These are phyloP conservation scores for Tachina grossa DNA, from an alignment of 2,888 invertebrate species.

Conservation along the genomic window DNA sequence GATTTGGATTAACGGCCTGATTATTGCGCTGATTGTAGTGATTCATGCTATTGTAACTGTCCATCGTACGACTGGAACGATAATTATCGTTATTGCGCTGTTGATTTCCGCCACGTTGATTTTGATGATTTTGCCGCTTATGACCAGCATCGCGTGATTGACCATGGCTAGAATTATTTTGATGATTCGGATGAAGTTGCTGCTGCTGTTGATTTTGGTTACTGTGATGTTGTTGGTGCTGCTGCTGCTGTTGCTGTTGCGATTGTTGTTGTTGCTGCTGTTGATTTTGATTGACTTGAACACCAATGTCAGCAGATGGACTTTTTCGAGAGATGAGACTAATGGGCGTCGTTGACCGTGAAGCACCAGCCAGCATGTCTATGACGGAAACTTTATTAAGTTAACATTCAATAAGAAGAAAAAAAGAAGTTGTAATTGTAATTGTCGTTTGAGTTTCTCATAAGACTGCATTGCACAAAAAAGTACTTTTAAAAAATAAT, in stretches of 20 bases:
- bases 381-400: slow-evolving; percentile 81
- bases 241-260: slow-evolving; percentile 60
- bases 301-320: slow-evolving; percentile 92
- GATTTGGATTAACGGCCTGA: slow-evolving; percentile 77
- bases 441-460: not conserved
- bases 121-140: slow-evolving; percentile 79
- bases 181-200: slow-evolving; percentile 84
- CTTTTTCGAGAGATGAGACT: slow-evolving; percentile 90
- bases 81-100: slow-evolving; percentile 77
- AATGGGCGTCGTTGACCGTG: slow-evolving; percentile 92
- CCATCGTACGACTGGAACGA: slow-evolving; percentile 80
- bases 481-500: not conserved
- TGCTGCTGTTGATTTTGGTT: slow-evolving; percentile 75
- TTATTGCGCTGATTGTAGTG: slow-evolving; percentile 81
- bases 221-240: slow-evolving; percentile 84
- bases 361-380: slow-evolving; percentile 84
- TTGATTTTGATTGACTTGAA: slow-evolving; percentile 85
- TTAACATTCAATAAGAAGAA: slow-evolving; percentile 49
- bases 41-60: slow-evolving; percentile 78
- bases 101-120: slow-evolving; percentile 74
- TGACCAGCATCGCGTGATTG: slow-evolving; percentile 82
- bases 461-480: not conserved
- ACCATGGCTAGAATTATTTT: slow-evolving; percentile 76
- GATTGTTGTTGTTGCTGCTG: slow-evolving; percentile 73
- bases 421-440: slow-evolving; percentile 25